These are phyloP conservation scores for Heliconius sara DNA, from an alignment of 2,888 invertebrate species.

Conservation along the genomic window DNA sequence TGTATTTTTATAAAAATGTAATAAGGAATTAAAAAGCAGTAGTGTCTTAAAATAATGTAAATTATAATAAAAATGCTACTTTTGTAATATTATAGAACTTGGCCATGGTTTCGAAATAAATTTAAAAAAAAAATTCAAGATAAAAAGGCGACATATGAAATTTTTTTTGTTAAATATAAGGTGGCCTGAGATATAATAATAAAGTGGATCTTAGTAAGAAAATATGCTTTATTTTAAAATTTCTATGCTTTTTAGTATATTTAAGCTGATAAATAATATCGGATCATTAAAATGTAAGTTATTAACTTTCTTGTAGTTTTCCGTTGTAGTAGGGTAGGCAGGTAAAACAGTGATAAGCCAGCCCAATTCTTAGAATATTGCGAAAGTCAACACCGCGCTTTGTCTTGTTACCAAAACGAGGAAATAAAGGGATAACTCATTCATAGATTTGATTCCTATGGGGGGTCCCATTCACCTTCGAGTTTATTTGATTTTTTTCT, in stretches of 20 bases:
- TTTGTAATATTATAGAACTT: background rate
- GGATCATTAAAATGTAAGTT: background rate
- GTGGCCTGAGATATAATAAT: background rate
- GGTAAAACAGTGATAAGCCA: too few species aligned
- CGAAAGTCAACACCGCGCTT: too few species aligned
- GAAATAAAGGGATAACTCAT: too few species aligned
- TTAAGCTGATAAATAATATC: background rate
- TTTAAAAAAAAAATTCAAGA: background rate
- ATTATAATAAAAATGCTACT: background rate
- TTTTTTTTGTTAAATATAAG: background rate
- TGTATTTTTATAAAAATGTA: conserved; percentile 71
- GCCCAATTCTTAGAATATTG: too few species aligned
- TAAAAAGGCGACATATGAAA: background rate
- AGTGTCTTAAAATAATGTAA: background rate
- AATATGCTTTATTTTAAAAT: background rate
- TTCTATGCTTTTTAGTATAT: background rate
- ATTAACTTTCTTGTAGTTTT: background rate
- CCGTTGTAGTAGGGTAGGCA: too few species aligned
- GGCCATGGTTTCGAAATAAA: background rate
- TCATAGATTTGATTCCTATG: too few species aligned
- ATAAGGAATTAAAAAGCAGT: background rate
- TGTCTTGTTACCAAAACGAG: too few species aligned
- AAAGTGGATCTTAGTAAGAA: conserved; percentile 1
- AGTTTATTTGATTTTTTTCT: background rate
- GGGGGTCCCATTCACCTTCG: too few species aligned